Percentiles rank a stretch among this genome's conserved stretches.
These are phyloP conservation scores for Phaenicophaeus curvirostris DNA, from an alignment of 2,797 vertebrate genomes.

Conservation along the genomic window DNA sequence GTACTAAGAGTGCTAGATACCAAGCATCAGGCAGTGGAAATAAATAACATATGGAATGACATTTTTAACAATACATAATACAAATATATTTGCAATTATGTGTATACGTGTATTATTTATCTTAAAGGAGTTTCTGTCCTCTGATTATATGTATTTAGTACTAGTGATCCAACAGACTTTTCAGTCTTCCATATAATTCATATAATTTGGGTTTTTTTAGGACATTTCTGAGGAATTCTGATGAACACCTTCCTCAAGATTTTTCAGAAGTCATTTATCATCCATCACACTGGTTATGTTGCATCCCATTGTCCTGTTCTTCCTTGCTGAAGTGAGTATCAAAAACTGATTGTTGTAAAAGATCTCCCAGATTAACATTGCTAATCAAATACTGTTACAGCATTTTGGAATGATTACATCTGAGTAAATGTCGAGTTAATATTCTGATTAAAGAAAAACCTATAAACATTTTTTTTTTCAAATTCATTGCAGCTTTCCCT, in stretches of 20 bases:
- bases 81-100: neutral
- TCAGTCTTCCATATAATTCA: constrained; percentile 10
- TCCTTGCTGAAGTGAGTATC: constrained; percentile 74
- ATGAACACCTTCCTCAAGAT: constrained; percentile 28
- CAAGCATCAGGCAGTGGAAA: neutral
- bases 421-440: neutral
- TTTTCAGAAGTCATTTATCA: constrained; percentile 55
- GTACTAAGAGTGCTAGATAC: neutral
- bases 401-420: neutral
- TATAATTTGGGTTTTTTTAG: constrained; percentile 73
- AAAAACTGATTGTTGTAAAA: neutral
- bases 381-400: neutral
- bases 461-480: neutral
- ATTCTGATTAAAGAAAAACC: neutral
- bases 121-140: neutral
- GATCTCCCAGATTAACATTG: neutral
- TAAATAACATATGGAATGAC: neutral
- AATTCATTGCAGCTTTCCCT: neutral
- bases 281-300: constrained; percentile 83
- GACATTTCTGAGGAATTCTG: constrained; percentile 75
- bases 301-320: constrained; percentile 80
- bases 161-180: neutral
- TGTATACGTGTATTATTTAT: neutral
- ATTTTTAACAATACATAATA: neutral
- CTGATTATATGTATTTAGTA: neutral